These are phyloP conservation scores for Rynchops niger DNA, from an alignment of 2,113 vertebrate genomes.

Conservation along the genomic window DNA sequence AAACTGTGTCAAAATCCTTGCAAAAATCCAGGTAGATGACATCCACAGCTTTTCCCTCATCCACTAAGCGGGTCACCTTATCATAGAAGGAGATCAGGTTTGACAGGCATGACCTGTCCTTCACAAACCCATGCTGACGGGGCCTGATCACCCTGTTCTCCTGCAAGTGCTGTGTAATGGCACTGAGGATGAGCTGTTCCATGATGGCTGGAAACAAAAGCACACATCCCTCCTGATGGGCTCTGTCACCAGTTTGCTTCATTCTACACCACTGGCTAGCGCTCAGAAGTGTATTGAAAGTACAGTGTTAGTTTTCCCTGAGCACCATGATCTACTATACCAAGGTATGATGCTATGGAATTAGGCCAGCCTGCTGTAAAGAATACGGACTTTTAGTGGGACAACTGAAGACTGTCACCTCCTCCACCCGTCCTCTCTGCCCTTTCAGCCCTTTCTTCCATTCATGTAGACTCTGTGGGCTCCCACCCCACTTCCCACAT, in stretches of 20 bases:
- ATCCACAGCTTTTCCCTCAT: no score
- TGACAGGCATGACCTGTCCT: no score
- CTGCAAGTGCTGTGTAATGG: no score
- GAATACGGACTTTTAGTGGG: background rate
- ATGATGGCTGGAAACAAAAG: background rate
- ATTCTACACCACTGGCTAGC: background rate
- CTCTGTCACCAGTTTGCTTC: background rate
- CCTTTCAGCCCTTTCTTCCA: background rate
- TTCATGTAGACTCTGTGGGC: rapidly evolving
- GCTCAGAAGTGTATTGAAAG: background rate
- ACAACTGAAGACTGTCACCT: background rate
- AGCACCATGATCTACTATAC: background rate
- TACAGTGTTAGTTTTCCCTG: background rate
- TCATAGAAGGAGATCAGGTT: no score
- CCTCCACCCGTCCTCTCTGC: background rate
- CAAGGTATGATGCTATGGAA: background rate
- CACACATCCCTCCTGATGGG: background rate
- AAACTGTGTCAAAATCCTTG: no score
- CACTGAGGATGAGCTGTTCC: no score
- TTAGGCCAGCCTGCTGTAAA: background rate
- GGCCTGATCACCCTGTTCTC: no score
- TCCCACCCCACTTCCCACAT: background rate
- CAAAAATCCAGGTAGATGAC: no score
- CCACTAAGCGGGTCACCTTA: no score
- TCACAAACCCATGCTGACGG: no score